phyloP scores from a whole-genome alignment of 2,797 vertebrate species.

The Enoplosus armatus region DNA sequence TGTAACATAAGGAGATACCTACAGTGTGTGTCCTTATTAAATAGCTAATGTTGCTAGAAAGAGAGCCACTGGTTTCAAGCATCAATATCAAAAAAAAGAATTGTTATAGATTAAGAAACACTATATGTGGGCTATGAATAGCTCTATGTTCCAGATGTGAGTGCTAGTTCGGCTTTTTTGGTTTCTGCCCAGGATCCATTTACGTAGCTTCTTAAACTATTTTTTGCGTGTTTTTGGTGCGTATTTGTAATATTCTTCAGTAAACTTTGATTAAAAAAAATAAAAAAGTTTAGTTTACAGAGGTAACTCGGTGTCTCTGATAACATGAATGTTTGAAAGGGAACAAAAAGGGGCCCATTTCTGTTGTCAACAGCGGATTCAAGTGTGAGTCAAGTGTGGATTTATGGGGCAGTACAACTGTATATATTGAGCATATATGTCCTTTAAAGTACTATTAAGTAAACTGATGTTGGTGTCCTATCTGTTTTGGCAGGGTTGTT shows the following conservation, averaged over 20 bases:
- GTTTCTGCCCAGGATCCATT: background rate
- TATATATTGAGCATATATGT: background rate
- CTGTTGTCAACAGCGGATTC: too few relatives aligned
- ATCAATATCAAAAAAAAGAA: background rate
- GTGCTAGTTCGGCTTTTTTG: too few relatives aligned
- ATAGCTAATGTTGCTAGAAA: background rate
- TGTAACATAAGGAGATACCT: background rate
- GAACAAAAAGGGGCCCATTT: too few relatives aligned
- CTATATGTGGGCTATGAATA: too few relatives aligned
- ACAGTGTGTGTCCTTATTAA: background rate
- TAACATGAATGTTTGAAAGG: too few relatives aligned
- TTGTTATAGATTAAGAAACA: background rate
- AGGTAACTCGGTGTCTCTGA: too few relatives aligned
- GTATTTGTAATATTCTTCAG: background rate
- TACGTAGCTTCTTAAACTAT: background rate
- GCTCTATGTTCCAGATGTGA: background rate
- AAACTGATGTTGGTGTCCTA: background rate
- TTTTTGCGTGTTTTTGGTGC: background rate
- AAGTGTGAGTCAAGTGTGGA: too few relatives aligned
- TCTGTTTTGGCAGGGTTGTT: conserved; percentile 90
- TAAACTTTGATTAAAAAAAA: too few relatives aligned
- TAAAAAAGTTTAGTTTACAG: too few relatives aligned
- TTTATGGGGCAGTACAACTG: background rate
- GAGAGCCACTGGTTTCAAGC: background rate
- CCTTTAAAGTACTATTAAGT: background rate